phyloP scores from a whole-genome alignment of 92 coral and sea anemone species.

The Epizoanthus illoricatus region DNA sequence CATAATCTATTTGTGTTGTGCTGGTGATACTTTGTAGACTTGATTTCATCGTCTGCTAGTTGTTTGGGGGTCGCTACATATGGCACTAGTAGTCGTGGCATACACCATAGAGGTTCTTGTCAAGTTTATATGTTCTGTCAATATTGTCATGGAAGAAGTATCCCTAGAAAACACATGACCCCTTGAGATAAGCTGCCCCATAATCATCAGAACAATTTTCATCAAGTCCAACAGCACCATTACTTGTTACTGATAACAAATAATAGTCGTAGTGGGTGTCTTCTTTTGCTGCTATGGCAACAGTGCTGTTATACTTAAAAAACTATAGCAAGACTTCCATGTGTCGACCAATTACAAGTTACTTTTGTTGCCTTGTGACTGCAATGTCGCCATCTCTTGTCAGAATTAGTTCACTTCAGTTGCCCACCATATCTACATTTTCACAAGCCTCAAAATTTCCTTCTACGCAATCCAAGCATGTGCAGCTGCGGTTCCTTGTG shows the following conservation, averaged over 20 bases:
- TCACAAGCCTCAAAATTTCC: not conserved
- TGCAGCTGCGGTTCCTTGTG: not conserved
- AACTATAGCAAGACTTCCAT: not conserved
- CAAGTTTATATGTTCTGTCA: constrained; percentile 39
- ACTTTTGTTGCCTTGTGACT: constrained; percentile 11
- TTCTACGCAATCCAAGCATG: not conserved
- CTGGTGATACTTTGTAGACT: constrained; percentile 9
- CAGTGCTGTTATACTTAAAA: constrained; percentile 17
- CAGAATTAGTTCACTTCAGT: not conserved
- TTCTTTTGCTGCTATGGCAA: constrained; percentile 37
- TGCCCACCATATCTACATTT: constrained; percentile 22
- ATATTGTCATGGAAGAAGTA: constrained; percentile 30
- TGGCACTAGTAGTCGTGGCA: constrained; percentile 24
- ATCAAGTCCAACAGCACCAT: constrained; percentile 20
- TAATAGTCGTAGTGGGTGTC: constrained; percentile 24
- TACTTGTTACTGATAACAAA: constrained; percentile 1
- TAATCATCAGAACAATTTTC: constrained; percentile 11
- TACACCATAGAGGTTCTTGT: constrained; percentile 19
- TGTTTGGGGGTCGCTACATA: constrained; percentile 17
- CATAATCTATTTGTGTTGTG: constrained; percentile 16
- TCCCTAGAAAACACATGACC: constrained; percentile 7
- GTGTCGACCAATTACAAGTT: not conserved
- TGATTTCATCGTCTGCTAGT: constrained; percentile 8
- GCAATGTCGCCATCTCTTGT: constrained; percentile 14
- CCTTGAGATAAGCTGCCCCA: constrained; percentile 12